These are phyloP conservation scores for Eucidaris tribuloides DNA, from an alignment of 35 echinoderm and acorn worm species.

Conservation along the genomic window DNA sequence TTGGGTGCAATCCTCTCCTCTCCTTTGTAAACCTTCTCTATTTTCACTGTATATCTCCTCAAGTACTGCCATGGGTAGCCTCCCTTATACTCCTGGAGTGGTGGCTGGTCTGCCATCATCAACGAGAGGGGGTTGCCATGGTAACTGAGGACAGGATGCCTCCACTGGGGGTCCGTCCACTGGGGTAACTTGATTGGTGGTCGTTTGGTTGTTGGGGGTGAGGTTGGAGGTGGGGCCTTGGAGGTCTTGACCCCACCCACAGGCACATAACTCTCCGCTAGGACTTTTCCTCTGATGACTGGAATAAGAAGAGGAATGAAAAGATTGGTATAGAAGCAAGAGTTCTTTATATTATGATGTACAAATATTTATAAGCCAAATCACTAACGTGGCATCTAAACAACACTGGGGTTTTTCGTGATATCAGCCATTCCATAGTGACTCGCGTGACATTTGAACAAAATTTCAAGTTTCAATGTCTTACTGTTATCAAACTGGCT, in stretches of 20 bases:
- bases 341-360: too few species aligned
- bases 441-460: too few species aligned
- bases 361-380: too few species aligned
- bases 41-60: slow-evolving; percentile 37
- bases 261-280: slow-evolving; percentile 39
- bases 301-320: not conserved
- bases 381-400: too few species aligned
- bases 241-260: not conserved
- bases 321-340: too few species aligned
- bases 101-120: not conserved
- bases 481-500: too few species aligned
- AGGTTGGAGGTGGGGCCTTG: slow-evolving; percentile 19
- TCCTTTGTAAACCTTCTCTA: slow-evolving; percentile 66
- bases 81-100: not conserved
- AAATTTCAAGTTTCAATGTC: too few species aligned
- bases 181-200: slow-evolving; percentile 10
- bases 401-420: too few species aligned
- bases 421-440: too few species aligned
- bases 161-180: not conserved
- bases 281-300: slow-evolving; percentile 55
- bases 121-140: not conserved
- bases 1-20: slow-evolving; percentile 37
- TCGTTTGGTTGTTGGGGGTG: slow-evolving; percentile 25
- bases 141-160: not conserved
- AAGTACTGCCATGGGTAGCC: slow-evolving; percentile 37